These are phyloP conservation scores for Podarcis lilfordi DNA, from an alignment of 2,797 vertebrate genomes.

Conservation along the genomic window DNA sequence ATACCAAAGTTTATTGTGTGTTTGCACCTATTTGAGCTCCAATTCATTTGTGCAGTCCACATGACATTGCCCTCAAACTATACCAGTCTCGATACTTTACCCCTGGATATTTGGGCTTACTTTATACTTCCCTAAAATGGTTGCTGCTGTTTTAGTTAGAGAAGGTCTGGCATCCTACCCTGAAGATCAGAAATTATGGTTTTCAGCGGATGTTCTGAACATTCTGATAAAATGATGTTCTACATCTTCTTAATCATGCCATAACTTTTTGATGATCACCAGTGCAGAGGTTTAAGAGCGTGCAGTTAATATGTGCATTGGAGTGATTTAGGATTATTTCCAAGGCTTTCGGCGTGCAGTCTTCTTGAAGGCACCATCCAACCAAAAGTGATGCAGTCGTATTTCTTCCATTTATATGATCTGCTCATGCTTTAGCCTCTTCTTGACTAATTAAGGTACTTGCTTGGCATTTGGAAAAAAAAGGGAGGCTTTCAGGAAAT, in stretches of 20 bases:
- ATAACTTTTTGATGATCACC: background rate
- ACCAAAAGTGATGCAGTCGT: constrained; percentile 19
- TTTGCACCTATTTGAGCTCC: no score
- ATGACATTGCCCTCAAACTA: no score
- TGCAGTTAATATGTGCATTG: background rate
- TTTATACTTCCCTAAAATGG: no score
- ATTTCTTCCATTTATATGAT: constrained; percentile 17
- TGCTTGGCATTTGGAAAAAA: constrained; percentile 38
- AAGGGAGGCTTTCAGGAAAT: constrained; percentile 35
- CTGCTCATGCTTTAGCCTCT: background rate
- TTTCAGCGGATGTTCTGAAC: no score
- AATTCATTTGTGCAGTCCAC: no score
- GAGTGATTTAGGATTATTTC: background rate
- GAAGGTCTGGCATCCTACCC: background rate
- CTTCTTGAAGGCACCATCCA: background rate
- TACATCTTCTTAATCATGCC: background rate
- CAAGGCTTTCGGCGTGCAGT: background rate
- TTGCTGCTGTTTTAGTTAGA: background rate
- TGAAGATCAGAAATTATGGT: background rate
- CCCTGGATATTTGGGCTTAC: no score
- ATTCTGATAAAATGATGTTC: background rate
- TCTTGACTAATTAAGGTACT: constrained; percentile 42
- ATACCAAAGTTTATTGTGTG: no score
- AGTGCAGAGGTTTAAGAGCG: background rate
- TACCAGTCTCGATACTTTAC: no score